Evolutionary conservation across 2,888 invertebrate species (phyloP).

Genomic region (Drosophila infuscata): DNA sequence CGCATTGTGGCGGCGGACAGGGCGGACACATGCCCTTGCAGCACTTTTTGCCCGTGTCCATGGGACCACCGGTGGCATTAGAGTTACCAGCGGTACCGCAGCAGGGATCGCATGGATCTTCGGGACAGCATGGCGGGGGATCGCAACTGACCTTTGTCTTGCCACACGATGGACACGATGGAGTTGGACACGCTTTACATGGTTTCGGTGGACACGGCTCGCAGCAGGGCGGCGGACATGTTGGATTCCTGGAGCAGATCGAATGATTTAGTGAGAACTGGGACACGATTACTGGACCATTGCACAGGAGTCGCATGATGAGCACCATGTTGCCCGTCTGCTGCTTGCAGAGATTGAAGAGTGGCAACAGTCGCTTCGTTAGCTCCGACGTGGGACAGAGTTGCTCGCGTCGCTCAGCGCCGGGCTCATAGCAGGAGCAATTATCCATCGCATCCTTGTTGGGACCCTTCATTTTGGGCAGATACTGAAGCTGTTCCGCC

Average conservation of each 20-base stretch:
- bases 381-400: slow-evolving; percentile 81
- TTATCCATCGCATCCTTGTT: slow-evolving; percentile 55
- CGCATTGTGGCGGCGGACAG: slow-evolving; percentile 35
- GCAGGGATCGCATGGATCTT: slow-evolving; percentile 42
- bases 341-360: slow-evolving; percentile 79
- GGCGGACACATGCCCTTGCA: slow-evolving; percentile 36
- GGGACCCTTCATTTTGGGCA: slow-evolving; percentile 65
- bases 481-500: slow-evolving; percentile 47
- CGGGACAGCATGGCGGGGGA: slow-evolving; percentile 14
- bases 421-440: slow-evolving; percentile 75
- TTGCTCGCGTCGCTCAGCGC: slow-evolving; percentile 71
- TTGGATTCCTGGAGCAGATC: slow-evolving; percentile 71
- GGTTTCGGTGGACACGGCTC: slow-evolving; percentile 5
- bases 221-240: slow-evolving; percentile 33
- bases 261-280: slow-evolving; percentile 74
- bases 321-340: slow-evolving; percentile 84
- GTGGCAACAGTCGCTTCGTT: slow-evolving; percentile 80
- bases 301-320: slow-evolving; percentile 82
- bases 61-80: slow-evolving; percentile 62
- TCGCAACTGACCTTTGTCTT: slow-evolving; percentile 8
- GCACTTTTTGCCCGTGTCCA: slow-evolving; percentile 45
- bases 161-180: slow-evolving; percentile 34
- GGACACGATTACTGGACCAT: slow-evolving; percentile 83
- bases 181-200: neutral
- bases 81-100: slow-evolving; percentile 1